Base-by-base conservation (phyloP, 2,888 invertebrate species). In the Chrysina gloriosa region DNA sequence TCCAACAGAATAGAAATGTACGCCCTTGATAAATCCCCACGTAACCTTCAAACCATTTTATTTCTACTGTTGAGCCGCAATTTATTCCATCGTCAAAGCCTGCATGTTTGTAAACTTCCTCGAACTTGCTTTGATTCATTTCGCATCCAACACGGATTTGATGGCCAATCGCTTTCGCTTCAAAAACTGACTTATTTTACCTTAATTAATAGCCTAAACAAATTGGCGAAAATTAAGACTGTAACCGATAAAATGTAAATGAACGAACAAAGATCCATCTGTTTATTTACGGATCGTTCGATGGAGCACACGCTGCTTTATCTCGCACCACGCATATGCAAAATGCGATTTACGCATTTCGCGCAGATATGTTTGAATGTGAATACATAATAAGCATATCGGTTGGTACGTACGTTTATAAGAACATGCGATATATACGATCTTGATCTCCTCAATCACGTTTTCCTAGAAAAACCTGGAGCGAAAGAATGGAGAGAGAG, bases 381-480 rank as follows among this genome's bases (percentile, higher is more conserved):
- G 6, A 45, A 16, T 16, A 6, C 16, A 16, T 16, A 16, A 42
- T 16, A 42, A 1, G 16, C 16, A 16, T 45, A 45, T 21, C 45
- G 21, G 7, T 21, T 3, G 45, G 39, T 39, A 52, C 19, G 29
- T 52, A 39, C 23, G 39, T 36, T 14, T n/a, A 11, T 50, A 9
- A 50, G 27, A 27, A 21, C 29, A 29, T 52, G 19, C 50, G 16
- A 31, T 14, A 52, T 50, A 9, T 31, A 31, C 3, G 56, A 23
- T 56, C 56, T 58, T 39, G 58, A 58, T 56, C 39, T 25, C 36
- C 11, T 21, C 58, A 39, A 42, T 58, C 58, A 58, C 58, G 58
- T 39, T 39, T 58, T 58, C 58, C 58, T 58, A 58, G 58, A 58
- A 58, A 58, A 58, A 42, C 39, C 25, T 11, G 39, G 16, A 39